Evolutionary conservation across 2,888 invertebrate genomes (phyloP).

Genomic region (Leucoma salicis): DNA sequence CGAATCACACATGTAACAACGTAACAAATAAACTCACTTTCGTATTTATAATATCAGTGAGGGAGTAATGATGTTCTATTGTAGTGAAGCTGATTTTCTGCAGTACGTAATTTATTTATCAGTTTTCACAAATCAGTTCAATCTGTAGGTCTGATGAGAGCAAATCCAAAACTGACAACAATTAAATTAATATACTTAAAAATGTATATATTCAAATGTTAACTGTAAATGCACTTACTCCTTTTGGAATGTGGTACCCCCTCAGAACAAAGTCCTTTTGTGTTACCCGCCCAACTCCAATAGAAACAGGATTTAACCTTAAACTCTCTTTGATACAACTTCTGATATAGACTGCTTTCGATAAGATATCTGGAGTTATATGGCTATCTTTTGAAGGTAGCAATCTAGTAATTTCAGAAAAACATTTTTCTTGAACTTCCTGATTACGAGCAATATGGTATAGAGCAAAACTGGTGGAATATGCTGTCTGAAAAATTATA

Average conservation of each 20-base stretch:
- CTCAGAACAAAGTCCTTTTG: conserved; percentile 86
- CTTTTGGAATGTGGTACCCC: conserved; percentile 88
- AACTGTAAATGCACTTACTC: conserved; percentile 85
- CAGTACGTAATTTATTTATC: too few relatives aligned
- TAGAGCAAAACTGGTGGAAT: conserved; percentile 88
- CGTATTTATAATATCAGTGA: too few relatives aligned
- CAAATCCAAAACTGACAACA: too few relatives aligned
- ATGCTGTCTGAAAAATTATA: conserved; percentile 84
- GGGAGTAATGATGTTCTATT: too few relatives aligned
- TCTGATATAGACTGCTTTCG: conserved; percentile 87
- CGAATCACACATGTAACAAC: too few relatives aligned
- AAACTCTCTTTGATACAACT: conserved; percentile 93
- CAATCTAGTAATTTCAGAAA: conserved; percentile 82
- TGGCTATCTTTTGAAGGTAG: conserved; percentile 74
- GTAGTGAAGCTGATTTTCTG: too few relatives aligned
- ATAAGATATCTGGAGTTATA: conserved; percentile 81
- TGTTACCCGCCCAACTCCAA: conserved; percentile 90
- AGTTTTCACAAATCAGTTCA: too few relatives aligned
- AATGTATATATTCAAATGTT: too few relatives aligned
- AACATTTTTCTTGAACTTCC: conserved; percentile 85
- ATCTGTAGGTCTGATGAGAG: too few relatives aligned
- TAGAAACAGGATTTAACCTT: conserved; percentile 90
- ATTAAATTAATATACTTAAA: too few relatives aligned
- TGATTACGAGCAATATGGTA: conserved; percentile 90
- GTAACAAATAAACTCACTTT: too few relatives aligned